phyloP scores from a whole-genome alignment of 2,888 invertebrate genomes.

The Polymixis flavicincta region DNA sequence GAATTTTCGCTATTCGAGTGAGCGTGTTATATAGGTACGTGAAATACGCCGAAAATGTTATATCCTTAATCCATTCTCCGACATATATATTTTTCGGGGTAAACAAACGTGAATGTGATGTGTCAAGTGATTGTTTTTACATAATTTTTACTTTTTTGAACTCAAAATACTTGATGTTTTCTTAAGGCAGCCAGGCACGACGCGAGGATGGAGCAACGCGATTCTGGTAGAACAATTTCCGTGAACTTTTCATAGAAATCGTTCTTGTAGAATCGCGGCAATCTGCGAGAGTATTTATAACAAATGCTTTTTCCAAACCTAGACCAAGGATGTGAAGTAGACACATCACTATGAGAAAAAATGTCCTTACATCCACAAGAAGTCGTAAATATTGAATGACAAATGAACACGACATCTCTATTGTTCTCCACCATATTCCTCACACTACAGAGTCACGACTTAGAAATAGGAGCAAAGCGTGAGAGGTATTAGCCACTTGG shows the following conservation, averaged over 20 bases:
- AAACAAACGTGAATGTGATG: too few species aligned
- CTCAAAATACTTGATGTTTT: background rate
- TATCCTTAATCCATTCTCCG: background rate
- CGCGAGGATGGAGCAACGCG: too few species aligned
- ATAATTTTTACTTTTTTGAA: background rate
- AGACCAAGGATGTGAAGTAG: slow-evolving; percentile 3
- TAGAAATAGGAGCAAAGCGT: slow-evolving; percentile 63
- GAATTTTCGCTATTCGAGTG: background rate
- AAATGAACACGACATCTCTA: slow-evolving; percentile 39
- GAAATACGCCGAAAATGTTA: background rate
- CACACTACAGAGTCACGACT: slow-evolving; percentile 54
- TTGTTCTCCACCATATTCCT: slow-evolving; percentile 37
- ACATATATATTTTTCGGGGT: background rate
- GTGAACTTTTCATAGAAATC: too few species aligned
- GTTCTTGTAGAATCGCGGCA: too few species aligned
- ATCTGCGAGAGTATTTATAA: too few species aligned
- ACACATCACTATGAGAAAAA: slow-evolving; percentile 21
- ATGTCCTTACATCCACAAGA: slow-evolving; percentile 25
- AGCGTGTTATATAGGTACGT: too few species aligned
- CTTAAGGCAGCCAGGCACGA: too few species aligned
- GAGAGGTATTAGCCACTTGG: slow-evolving; percentile 44
- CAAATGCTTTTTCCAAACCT: background rate
- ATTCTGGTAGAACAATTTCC: too few species aligned
- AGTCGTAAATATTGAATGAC: slow-evolving; percentile 39
- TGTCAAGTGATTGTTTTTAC: background rate